phyloP scores from a whole-genome alignment of 2,797 vertebrate genomes.

The Stomatorhinus walkeri region DNA sequence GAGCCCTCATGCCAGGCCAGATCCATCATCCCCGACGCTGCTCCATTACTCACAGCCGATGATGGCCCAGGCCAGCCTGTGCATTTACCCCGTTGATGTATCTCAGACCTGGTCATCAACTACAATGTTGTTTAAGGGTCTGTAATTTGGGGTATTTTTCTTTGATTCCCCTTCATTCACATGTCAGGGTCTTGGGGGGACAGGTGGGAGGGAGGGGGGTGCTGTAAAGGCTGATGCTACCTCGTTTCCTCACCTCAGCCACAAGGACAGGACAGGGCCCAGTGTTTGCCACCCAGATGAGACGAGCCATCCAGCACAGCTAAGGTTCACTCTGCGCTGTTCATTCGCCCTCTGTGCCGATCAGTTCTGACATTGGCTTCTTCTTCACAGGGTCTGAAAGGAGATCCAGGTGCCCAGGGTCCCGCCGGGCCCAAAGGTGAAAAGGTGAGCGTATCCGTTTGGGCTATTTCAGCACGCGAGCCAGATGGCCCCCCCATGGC shows the following conservation, averaged over 20 bases:
- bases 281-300: not conserved
- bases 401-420: conserved; percentile 69
- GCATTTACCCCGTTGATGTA: conserved; percentile 64
- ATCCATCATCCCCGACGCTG: conserved; percentile 50
- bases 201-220: not conserved
- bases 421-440: conserved; percentile 73
- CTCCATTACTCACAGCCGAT: not conserved
- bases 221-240: conserved; percentile 10
- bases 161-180: conserved; percentile 44
- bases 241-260: not conserved
- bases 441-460: conserved; percentile 65
- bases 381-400: conserved; percentile 71
- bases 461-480: not conserved
- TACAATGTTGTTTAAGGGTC: conserved; percentile 29
- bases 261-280: not conserved
- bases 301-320: not conserved
- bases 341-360: not conserved
- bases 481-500: not conserved
- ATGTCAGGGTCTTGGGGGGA: conserved; percentile 39
- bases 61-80: conserved; percentile 46
- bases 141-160: conserved; percentile 43
- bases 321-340: not conserved
- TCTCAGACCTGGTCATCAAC: conserved; percentile 62
- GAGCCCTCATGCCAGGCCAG: not conserved
- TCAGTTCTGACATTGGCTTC: not conserved